phyloP scores from a whole-genome alignment of 1,140 invertebrate genomes.

The Microvelia longipes region DNA sequence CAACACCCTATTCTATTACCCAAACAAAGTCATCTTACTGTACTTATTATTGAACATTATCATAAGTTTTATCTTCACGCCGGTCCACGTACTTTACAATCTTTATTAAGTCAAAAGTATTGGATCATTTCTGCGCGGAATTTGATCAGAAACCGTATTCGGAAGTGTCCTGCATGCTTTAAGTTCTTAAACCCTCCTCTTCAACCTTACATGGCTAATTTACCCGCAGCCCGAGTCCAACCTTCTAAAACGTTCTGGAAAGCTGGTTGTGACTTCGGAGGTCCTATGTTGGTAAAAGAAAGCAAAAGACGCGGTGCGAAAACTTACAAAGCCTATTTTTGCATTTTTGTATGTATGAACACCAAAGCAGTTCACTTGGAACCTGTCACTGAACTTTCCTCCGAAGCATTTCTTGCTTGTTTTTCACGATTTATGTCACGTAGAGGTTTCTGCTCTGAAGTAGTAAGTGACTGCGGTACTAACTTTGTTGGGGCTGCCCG shows the following conservation, averaged over 20 bases:
- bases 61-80: not conserved
- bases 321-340: slow-evolving; percentile 24
- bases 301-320: slow-evolving; percentile 7
- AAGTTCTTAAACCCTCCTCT: not conserved
- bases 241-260: slow-evolving; percentile 15
- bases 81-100: not conserved
- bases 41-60: not conserved
- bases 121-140: not conserved
- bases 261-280: slow-evolving; percentile 6
- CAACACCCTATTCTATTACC: slow-evolving; percentile 28
- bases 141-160: not conserved
- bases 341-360: slow-evolving; percentile 22
- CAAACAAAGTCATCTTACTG: not conserved
- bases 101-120: not conserved
- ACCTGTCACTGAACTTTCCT: slow-evolving; percentile 19
- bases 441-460: slow-evolving; percentile 6
- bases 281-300: not conserved
- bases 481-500: slow-evolving; percentile 21
- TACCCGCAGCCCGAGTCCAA: slow-evolving; percentile 7
- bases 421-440: slow-evolving; percentile 19
- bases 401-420: slow-evolving; percentile 19
- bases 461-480: slow-evolving; percentile 22
- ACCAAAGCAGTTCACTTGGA: slow-evolving; percentile 24
- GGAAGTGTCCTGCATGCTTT: not conserved
- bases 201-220: not conserved